These are phyloP conservation scores for Lampropteryx suffumata DNA, from an alignment of 2,888 invertebrate species.

Conservation along the genomic window DNA sequence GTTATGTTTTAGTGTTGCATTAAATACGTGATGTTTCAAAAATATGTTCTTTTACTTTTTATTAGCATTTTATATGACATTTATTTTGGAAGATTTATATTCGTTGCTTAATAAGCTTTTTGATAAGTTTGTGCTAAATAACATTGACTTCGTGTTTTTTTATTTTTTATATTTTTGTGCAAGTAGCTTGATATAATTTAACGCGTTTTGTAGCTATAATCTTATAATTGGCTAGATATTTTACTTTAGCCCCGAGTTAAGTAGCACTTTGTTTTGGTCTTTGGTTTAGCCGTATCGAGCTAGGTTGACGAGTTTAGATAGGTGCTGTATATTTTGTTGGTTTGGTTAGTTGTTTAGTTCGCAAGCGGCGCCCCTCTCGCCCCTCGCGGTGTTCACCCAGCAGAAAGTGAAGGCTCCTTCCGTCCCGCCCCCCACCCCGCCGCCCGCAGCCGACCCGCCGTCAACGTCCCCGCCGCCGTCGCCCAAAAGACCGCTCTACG, in stretches of 20 bases:
- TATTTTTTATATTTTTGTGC: conserved; percentile 66
- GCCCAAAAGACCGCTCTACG: conserved; percentile 47
- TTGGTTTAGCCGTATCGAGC: conserved; percentile 43
- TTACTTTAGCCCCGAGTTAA: conserved; percentile 33
- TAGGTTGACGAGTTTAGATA: conserved; percentile 43
- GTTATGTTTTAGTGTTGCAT: conserved; percentile 75
- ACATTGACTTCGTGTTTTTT: conserved; percentile 35
- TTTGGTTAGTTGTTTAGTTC: conserved; percentile 77
- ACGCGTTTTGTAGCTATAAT: conserved; percentile 35
- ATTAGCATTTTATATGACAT: conserved; percentile 63
- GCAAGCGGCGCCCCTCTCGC: conserved; percentile 64
- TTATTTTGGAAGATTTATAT: conserved; percentile 81
- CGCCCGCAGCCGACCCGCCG: conserved; percentile 38
- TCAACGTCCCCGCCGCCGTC: conserved; percentile 38
- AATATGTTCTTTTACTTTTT: conserved; percentile 57
- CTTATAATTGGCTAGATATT: conserved; percentile 30
- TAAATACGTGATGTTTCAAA: conserved; percentile 72
- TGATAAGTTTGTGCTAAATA: conserved; percentile 43
- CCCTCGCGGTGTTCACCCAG: conserved; percentile 67
- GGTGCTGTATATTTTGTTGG: conserved; percentile 71
- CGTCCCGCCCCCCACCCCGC: conserved; percentile 49
- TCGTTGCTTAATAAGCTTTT: conserved; percentile 41
- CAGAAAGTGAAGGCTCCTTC: conserved; percentile 59
- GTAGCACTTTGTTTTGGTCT: conserved; percentile 53
- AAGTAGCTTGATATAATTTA: conserved; percentile 60